Evolutionary conservation across 2,888 invertebrate species (phyloP), one percentile per base, ranked within the genome.

Genomic region (Dynastes hyllus): DNA sequence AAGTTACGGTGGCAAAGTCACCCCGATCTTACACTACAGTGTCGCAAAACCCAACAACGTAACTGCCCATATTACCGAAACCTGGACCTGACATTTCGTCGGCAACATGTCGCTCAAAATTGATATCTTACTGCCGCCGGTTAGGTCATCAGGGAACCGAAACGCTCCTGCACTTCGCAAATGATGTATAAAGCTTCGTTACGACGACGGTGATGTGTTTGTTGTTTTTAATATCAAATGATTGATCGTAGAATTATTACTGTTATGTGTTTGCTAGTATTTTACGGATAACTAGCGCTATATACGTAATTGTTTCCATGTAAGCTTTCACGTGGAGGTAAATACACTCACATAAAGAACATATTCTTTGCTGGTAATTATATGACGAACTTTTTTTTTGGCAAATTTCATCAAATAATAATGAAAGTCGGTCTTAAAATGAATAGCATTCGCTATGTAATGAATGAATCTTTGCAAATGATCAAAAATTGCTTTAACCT

Each of bases 141-240:
- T 76, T 76, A 76, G 63, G 76, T 65, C 76, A 76, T 76, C 76
- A 76, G 50, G 63, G 32, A 11, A 13, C 27, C 53, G 50, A 32
- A 50, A 50, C 71, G 11, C 22, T 69, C 61, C 29, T 76, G 50
- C 51, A 76, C 27, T 65, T 76, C 32, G 63, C 76, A 76, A 76
- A 76, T 65, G 76, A 76, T 51, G 69, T 69, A 69, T 69, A 51
- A 11, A 29, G 37, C 61, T 58, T 75, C 51, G 75, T 61, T 45
- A 40, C 37, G 22, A 16, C 40, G 71, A 51, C 32, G 51, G 71
- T 51, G 32, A 71, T 51, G 65, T 50, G 76, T 63, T 76, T 76
- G 63, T 65, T 76, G 65, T 76, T 76, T 76, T 76, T 76, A 76
- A 76, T 76, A 76, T 76, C 63, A 29, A 51, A 50, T 76, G 76